These are phyloP conservation scores for Anhinga anhinga DNA, from an alignment of 2,113 vertebrate genomes.

Conservation along the genomic window DNA sequence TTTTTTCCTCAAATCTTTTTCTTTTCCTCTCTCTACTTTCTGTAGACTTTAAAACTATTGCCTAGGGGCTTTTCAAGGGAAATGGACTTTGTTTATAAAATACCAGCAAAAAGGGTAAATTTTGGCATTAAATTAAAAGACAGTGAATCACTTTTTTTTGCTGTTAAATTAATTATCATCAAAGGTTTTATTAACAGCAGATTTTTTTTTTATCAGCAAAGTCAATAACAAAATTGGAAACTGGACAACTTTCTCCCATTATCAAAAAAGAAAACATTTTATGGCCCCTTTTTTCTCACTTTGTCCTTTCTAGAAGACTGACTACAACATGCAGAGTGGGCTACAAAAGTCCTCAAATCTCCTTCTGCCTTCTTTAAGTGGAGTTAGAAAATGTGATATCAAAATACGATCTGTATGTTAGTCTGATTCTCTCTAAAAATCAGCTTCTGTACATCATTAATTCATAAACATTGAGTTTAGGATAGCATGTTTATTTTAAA, in stretches of 20 bases:
- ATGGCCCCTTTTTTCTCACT: neutral
- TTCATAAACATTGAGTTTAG: neutral
- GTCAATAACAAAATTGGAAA: conserved; percentile 61
- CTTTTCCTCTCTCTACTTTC: conserved; percentile 13
- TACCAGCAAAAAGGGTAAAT: conserved; percentile 41
- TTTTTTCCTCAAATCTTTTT: conserved; percentile 7
- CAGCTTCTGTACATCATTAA: neutral
- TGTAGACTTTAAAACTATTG: conserved; percentile 7
- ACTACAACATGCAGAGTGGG: neutral
- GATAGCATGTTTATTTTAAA: neutral
- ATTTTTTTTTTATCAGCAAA: conserved; percentile 65
- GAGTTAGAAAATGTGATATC: neutral
- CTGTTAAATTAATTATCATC: conserved; percentile 63
- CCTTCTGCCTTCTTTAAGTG: neutral
- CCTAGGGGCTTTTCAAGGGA: conserved; percentile 30
- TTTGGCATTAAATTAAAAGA: conserved; percentile 65
- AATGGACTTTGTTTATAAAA: neutral
- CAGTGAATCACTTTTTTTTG: conserved; percentile 24
- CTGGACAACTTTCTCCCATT: conserved; percentile 56
- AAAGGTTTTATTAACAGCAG: conserved; percentile 69
- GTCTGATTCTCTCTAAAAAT: neutral
- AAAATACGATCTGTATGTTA: neutral
- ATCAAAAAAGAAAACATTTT: conserved; percentile 52
- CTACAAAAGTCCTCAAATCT: neutral
- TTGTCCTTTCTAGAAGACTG: neutral